A percentile compares a stretch with the other conserved stretches of the same genome.
phyloP scores from a whole-genome alignment of 2,113 vertebrate species.

The Petromus typicus region DNA sequence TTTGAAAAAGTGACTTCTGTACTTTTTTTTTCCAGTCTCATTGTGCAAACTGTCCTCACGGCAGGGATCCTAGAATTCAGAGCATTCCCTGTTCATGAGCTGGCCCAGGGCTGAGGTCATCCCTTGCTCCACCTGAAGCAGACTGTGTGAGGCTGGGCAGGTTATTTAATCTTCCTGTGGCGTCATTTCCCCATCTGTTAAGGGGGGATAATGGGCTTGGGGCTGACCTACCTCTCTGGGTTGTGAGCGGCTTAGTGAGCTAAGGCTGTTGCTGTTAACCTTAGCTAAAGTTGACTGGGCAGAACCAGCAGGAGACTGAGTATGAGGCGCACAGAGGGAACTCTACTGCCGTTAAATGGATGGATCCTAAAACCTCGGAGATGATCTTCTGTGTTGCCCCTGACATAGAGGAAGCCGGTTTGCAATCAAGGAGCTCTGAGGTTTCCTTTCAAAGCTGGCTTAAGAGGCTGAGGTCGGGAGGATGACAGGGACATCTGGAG shows the following conservation, averaged over 20 bases:
- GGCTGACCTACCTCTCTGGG: constrained; percentile 64
- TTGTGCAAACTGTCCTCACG: not conserved
- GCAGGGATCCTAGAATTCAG: not conserved
- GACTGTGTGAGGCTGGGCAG: constrained; percentile 47
- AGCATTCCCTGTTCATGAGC: not conserved
- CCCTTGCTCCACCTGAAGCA: constrained; percentile 26
- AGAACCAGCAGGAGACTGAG: not conserved
- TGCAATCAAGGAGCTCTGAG: not conserved
- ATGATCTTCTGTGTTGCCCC: not conserved
- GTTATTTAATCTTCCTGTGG: constrained; percentile 78
- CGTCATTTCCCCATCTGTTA: constrained; percentile 80
- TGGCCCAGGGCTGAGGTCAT: not conserved
- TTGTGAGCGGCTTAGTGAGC: constrained; percentile 63
- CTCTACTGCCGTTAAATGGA: not conserved
- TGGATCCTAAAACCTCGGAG: not conserved
- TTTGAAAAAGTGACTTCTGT: not conserved
- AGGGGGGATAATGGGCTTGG: constrained; percentile 72
- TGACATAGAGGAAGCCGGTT: constrained; percentile 9
- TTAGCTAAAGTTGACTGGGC: constrained; percentile 25
- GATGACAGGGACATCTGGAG: constrained; percentile 8
- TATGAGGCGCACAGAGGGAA: not conserved
- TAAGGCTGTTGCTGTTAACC: constrained; percentile 56
- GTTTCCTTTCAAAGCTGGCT: not conserved
- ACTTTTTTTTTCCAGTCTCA: not conserved
- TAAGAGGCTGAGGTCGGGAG: constrained; percentile 32